phyloP scores from a whole-genome alignment of 2,113 vertebrate genomes.

The Otocyon megalotis region DNA sequence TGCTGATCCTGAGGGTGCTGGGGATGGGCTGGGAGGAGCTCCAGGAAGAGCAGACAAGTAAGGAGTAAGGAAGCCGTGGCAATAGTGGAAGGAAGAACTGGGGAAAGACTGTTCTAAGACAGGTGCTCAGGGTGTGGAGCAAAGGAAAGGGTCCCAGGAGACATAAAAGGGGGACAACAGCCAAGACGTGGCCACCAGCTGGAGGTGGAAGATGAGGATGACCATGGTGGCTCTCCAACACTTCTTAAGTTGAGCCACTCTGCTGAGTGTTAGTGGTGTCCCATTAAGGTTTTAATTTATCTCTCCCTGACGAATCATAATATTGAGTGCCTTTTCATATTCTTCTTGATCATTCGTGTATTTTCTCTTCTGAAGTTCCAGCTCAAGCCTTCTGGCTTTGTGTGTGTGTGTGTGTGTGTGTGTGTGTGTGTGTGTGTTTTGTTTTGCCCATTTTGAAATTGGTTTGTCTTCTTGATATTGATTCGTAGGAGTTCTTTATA shows the following conservation, averaged over 20 bases:
- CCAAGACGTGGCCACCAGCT: neutral
- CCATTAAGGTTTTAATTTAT: neutral
- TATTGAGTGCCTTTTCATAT: neutral
- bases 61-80: neutral
- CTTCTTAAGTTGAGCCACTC: neutral
- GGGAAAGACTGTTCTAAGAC: neutral
- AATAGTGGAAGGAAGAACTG: neutral
- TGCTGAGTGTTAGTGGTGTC: neutral
- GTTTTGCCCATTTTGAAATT: neutral
- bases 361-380: neutral
- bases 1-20: neutral
- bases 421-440: neutral
- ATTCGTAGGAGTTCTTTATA: slow-evolving; percentile 16
- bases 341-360: neutral
- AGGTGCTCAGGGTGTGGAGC: neutral
- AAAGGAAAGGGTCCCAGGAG: neutral
- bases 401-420: too few species aligned
- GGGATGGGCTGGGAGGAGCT: neutral
- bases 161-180: neutral
- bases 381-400: neutral
- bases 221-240: accelerated
- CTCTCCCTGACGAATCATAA: neutral
- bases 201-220: neutral
- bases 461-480: neutral
- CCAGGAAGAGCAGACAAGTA: too few species aligned